A percentile compares a stretch with the other conserved stretches of the same genome.
phyloP scores from a whole-genome alignment of 2,888 invertebrate genomes.

The Pachycephus smyrnensis region DNA sequence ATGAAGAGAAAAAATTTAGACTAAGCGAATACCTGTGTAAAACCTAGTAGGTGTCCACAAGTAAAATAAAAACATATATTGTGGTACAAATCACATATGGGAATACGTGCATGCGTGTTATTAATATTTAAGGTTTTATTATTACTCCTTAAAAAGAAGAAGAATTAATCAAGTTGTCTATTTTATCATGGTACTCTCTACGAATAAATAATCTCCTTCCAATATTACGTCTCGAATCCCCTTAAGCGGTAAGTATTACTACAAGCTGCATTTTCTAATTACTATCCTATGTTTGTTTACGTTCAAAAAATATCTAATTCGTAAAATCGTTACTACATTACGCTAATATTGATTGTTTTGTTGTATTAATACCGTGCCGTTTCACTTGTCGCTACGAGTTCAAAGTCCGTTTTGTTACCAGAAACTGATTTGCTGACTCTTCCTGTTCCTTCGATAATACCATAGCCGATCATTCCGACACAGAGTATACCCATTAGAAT shows the following conservation, averaged over 20 bases:
- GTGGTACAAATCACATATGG: constrained; percentile 56
- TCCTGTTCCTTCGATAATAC: constrained; percentile 71
- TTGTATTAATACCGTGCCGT: constrained; percentile 9
- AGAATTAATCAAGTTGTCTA: neutral
- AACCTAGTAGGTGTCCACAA: constrained; percentile 67
- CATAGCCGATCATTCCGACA: constrained; percentile 82
- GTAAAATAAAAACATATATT: constrained; percentile 65
- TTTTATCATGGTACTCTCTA: neutral
- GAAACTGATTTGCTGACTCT: constrained; percentile 33
- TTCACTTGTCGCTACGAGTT: constrained; percentile 50
- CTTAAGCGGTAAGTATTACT: neutral
- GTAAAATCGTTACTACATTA: neutral
- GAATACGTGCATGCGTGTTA: neutral
- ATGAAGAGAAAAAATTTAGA: constrained; percentile 51
- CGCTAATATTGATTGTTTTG: neutral
- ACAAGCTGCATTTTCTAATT: neutral
- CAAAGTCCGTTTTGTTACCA: constrained; percentile 52
- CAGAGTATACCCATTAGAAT: constrained; percentile 76
- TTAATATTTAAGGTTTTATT: neutral
- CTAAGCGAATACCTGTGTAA: constrained; percentile 67
- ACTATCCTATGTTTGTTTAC: neutral
- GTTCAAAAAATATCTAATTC: neutral
- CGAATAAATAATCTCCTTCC: neutral
- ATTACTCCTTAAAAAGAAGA: neutral
- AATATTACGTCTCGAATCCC: neutral